Base-by-base conservation (phyloP, 2,888 invertebrate species). In the Leptopilina myrica region DNA sequence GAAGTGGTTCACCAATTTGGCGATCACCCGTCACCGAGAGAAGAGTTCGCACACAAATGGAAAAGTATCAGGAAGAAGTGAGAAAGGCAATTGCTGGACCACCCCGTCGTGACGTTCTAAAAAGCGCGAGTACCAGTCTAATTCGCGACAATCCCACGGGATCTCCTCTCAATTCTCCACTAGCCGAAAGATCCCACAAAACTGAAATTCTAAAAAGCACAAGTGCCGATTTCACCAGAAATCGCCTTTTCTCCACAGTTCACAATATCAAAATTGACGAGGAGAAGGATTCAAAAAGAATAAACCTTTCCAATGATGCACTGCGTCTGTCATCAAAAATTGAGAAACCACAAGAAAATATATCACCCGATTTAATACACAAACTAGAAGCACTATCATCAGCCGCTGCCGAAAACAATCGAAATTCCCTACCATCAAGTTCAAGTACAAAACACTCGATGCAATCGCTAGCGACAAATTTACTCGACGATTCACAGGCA, bases 1-100 rank as follows among this genome's bases (percentile, higher is more conserved):
- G 95, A 5, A 93, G 94, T 2, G 94, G 93, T n/a, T 95, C 95
- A 0, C 95, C 95, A 3, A 89, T 92, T 4, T 95, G 95, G 95
- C 89, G 94, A 80, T 95, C 95, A 3, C 95, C 95, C 1, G 92
- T 93, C 6, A 91, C 93, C 7, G 95, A 95, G 87, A 92, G 95
- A 82, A 89, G 94, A 81, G 92, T 93, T 0, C 92, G 93, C 87
- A 93, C 93, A 0, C 93, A 93, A 87, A 92, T 92, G 76, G 92
- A 93, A 83, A 90, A 90, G 78, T 93, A 93, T 83, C 92, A 93
- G 84, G 91, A 93, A 83, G 92, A 92, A 83, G 86, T 93, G 3
- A 87, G 89, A 59, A 92, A 91, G 83, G 85, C 90, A 64, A 84
- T 88, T 15, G 40, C 79, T 40, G 82, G 80, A 12, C 69, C 81